Evolutionary conservation across 1,140 invertebrate genomes (phyloP).

Genomic region (Sycobia sp.): DNA sequence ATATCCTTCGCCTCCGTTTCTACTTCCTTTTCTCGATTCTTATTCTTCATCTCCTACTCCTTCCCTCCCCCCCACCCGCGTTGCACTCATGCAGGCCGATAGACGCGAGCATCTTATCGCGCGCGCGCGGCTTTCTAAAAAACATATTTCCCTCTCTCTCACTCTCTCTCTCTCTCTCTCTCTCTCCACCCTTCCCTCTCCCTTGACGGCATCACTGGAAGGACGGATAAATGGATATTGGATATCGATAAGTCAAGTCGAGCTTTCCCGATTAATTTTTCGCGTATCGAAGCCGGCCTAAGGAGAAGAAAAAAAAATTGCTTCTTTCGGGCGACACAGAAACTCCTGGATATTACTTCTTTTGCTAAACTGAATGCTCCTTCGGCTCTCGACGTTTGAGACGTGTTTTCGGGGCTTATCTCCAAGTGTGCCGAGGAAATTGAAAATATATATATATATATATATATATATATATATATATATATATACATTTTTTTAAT

Average conservation of each 20-base stretch:
- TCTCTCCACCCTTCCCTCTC: background rate
- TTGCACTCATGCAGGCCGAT: background rate
- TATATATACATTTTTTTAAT: too few species aligned
- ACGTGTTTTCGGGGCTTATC: background rate
- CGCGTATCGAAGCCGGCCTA: constrained; percentile 3
- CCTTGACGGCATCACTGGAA: constrained; percentile 3
- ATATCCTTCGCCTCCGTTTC: constrained; percentile 5
- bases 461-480: too few species aligned
- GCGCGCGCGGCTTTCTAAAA: constrained; percentile 13
- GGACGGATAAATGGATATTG: constrained; percentile 36
- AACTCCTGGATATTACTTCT: constrained; percentile 22
- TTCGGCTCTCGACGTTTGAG: background rate
- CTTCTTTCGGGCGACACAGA: constrained; percentile 17
- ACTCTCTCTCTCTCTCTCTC: background rate
- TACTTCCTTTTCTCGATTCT: background rate
- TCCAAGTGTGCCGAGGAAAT: background rate
- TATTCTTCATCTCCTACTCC: background rate
- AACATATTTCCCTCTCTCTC: constrained; percentile 7
- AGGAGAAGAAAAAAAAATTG: constrained; percentile 26
- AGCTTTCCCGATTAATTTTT: constrained; percentile 35
- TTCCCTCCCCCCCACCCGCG: background rate
- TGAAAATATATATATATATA: too few species aligned
- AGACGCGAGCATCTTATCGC: constrained; percentile 17
- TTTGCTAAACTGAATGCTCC: constrained; percentile 6
- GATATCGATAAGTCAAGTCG: constrained; percentile 36